These are phyloP conservation scores for Gonatopus flavifemur DNA, from an alignment of 1,140 invertebrate genomes.

Conservation along the genomic window DNA sequence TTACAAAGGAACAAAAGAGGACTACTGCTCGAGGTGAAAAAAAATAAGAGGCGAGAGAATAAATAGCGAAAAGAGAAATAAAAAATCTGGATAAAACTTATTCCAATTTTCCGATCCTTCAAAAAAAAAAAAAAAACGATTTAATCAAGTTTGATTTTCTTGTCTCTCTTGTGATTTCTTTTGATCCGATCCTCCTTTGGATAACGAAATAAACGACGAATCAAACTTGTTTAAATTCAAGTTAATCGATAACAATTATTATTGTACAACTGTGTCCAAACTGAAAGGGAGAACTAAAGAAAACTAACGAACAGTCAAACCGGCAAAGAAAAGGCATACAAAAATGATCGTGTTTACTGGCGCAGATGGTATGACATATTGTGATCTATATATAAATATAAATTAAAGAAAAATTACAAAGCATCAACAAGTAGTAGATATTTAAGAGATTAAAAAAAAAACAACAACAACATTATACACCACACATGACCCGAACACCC, in stretches of 20 bases:
- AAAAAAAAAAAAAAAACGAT: constrained; percentile 11
- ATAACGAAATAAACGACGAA: too few species aligned
- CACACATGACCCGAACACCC: constrained; percentile 18
- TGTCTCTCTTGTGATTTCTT: too few species aligned
- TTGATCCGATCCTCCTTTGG: too few species aligned
- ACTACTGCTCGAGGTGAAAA: too few species aligned
- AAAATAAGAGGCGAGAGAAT: too few species aligned
- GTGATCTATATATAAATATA: constrained; percentile 56
- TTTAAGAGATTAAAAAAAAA: constrained; percentile 42
- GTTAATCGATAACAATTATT: constrained; percentile 17
- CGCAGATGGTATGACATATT: constrained; percentile 52
- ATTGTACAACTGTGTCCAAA: constrained; percentile 31
- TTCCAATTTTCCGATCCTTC: constrained; percentile 29
- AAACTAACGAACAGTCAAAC: constrained; percentile 21
- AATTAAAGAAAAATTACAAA: constrained; percentile 52
- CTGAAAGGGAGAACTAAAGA: too few species aligned
- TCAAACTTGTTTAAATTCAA: constrained; percentile 11
- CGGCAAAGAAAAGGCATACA: constrained; percentile 36
- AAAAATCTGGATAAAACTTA: too few species aligned
- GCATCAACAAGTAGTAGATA: constrained; percentile 52
- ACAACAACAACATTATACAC: constrained; percentile 26
- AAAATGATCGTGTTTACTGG: constrained; percentile 47
- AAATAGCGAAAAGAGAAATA: too few species aligned
- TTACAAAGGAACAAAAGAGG: too few species aligned
- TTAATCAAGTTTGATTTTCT: too few species aligned